These are phyloP conservation scores for Epistrophe eligans DNA, from an alignment of 2,888 invertebrate genomes.

Conservation along the genomic window DNA sequence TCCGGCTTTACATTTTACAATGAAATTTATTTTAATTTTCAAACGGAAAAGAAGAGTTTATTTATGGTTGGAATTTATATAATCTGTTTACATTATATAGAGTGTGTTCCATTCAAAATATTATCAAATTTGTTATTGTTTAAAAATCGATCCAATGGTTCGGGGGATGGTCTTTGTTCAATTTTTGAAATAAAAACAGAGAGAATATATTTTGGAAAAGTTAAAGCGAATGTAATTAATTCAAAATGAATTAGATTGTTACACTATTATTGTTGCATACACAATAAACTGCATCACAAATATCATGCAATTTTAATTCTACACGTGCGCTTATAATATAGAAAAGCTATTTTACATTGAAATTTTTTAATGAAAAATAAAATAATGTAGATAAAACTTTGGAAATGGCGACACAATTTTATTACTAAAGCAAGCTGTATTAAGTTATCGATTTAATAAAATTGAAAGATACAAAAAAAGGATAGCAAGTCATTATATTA, in stretches of 20 bases:
- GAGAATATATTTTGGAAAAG: background rate
- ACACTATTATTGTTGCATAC: too few relatives aligned
- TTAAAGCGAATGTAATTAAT: background rate
- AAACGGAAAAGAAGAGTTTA: slow-evolving; percentile 7
- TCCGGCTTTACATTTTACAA: background rate
- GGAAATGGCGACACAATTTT: background rate
- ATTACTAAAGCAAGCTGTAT: too few relatives aligned
- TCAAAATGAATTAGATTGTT: background rate
- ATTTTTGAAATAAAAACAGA: background rate
- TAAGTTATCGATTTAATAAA: too few relatives aligned
- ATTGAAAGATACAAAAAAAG: too few relatives aligned
- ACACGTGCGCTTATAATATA: slow-evolving; percentile 2
- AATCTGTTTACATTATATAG: slow-evolving; percentile 15
- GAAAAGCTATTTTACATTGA: background rate
- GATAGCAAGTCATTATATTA: too few relatives aligned
- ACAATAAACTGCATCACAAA: background rate
- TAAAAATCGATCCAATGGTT: slow-evolving; percentile 17
- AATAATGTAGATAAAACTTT: background rate
- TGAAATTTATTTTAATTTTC: slow-evolving; percentile 13
- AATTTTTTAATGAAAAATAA: background rate
- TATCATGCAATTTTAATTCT: background rate
- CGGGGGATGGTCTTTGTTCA: background rate
- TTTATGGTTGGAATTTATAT: background rate
- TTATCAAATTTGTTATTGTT: slow-evolving; percentile 26
- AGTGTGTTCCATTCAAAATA: slow-evolving; percentile 11